Evolutionary conservation across 2,797 vertebrate species (phyloP).

Genomic region (Sandelia bainsii): DNA sequence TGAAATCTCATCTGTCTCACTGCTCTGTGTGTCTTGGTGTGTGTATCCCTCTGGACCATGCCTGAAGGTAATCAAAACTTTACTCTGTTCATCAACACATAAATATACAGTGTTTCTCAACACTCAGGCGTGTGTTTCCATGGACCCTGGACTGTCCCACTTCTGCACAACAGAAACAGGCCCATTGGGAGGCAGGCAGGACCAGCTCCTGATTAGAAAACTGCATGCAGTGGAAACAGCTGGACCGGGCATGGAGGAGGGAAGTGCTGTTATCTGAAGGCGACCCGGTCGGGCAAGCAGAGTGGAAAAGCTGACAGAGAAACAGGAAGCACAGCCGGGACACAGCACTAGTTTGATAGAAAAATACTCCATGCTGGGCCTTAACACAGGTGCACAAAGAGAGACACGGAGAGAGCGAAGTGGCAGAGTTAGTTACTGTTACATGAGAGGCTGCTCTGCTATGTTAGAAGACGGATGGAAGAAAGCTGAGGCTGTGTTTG

Average conservation of each 20-base stretch:
- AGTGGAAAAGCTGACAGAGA: constrained; percentile 71
- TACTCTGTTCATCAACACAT: constrained; percentile 55
- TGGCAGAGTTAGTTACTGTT: constrained; percentile 7
- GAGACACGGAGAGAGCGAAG: not conserved
- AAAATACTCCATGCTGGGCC: constrained; percentile 45
- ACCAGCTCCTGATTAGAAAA: constrained; percentile 73
- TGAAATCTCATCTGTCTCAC: constrained; percentile 72
- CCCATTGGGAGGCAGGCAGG: constrained; percentile 55
- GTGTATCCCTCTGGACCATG: constrained; percentile 22
- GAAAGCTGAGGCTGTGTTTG: not conserved
- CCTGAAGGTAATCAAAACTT: constrained; percentile 68
- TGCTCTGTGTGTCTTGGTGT: not conserved
- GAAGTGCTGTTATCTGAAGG: constrained; percentile 70
- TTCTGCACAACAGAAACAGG: constrained; percentile 64
- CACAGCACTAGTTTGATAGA: constrained; percentile 45
- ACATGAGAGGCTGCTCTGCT: not conserved
- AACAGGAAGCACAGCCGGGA: constrained; percentile 71
- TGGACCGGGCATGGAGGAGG: constrained; percentile 65
- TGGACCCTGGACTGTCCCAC: constrained; percentile 49
- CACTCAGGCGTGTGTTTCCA: constrained; percentile 30
- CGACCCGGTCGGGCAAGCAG: constrained; percentile 48
- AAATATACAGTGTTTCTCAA: constrained; percentile 31
- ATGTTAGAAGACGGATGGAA: not conserved
- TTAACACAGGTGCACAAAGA: constrained; percentile 64
- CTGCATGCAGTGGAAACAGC: constrained; percentile 78